phyloP scores from a whole-genome alignment of 2,797 vertebrate species.

The Potorous gilbertii region DNA sequence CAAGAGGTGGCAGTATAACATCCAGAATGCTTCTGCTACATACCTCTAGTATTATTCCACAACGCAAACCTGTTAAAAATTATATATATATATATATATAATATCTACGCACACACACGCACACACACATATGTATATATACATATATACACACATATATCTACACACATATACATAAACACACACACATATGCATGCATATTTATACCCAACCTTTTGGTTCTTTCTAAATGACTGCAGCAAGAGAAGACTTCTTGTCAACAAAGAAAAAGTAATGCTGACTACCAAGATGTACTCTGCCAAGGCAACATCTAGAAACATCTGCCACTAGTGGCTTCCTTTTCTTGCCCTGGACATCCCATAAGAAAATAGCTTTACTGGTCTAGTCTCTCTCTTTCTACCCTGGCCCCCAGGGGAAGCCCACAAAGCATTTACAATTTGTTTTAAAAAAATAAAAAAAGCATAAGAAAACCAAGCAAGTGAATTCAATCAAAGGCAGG shows the following conservation, averaged over 20 bases:
- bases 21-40: constrained; percentile 58
- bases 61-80: constrained; percentile 34
- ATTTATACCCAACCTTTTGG: constrained; percentile 59
- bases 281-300: constrained; percentile 39
- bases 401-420: neutral
- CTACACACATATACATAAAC: too few species aligned
- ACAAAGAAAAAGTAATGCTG: neutral
- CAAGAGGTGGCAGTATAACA: constrained; percentile 74
- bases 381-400: constrained; percentile 25
- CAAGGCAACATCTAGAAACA: constrained; percentile 1
- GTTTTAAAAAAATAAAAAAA: constrained; percentile 1
- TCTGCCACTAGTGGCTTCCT: neutral
- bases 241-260: neutral
- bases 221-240: constrained; percentile 54
- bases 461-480: neutral
- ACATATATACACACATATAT: neutral
- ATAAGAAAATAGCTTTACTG: constrained; percentile 45
- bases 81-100: neutral
- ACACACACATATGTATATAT: neutral
- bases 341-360: neutral
- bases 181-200: constrained; percentile 33
- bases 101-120: too few species aligned
- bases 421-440: constrained; percentile 33
- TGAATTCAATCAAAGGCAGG: neutral
- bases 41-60: constrained; percentile 38